phyloP scores from a whole-genome alignment of 1,140 invertebrate species.

The Drosophila sucinea region DNA sequence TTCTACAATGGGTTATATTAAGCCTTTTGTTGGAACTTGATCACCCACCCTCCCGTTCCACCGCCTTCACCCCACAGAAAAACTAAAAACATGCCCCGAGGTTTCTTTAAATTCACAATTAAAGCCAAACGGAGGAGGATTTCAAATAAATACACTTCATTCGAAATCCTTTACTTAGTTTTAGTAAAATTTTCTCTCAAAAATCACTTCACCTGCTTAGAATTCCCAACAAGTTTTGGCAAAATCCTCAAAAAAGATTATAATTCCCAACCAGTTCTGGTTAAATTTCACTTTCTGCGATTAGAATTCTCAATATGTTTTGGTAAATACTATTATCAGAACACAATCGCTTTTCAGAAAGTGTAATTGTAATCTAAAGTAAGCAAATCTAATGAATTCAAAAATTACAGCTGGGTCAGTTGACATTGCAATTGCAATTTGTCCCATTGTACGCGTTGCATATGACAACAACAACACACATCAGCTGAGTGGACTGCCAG shows the following conservation, averaged over 20 bases:
- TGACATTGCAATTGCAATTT: neutral
- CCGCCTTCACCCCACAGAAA: neutral
- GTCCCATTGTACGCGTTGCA: neutral
- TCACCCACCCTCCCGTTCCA: too few species aligned
- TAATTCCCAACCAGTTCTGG: neutral
- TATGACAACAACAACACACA: slow-evolving; percentile 23
- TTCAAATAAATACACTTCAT: too few species aligned
- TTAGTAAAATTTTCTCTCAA: too few species aligned
- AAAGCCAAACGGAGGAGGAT: too few species aligned
- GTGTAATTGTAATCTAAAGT: too few species aligned
- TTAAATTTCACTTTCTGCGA: too few species aligned
- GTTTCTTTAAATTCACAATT: neutral
- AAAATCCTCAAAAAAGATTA: neutral
- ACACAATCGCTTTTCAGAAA: too few species aligned
- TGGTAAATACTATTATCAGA: too few species aligned
- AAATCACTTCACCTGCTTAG: neutral
- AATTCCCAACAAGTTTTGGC: neutral
- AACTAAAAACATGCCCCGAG: neutral
- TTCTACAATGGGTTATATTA: slow-evolving; percentile 4
- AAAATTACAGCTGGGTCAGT: too few species aligned
- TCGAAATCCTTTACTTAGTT: too few species aligned
- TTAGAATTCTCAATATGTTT: neutral
- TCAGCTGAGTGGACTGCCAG: slow-evolving; percentile 66
- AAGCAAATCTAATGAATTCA: too few species aligned
- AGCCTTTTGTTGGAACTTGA: slow-evolving; percentile 2